A percentile compares a stretch with the other conserved stretches of the same genome.
Conservation (phyloP, 2,113 vertebrate species). For the Ageneiosus marmoratus region DNA sequence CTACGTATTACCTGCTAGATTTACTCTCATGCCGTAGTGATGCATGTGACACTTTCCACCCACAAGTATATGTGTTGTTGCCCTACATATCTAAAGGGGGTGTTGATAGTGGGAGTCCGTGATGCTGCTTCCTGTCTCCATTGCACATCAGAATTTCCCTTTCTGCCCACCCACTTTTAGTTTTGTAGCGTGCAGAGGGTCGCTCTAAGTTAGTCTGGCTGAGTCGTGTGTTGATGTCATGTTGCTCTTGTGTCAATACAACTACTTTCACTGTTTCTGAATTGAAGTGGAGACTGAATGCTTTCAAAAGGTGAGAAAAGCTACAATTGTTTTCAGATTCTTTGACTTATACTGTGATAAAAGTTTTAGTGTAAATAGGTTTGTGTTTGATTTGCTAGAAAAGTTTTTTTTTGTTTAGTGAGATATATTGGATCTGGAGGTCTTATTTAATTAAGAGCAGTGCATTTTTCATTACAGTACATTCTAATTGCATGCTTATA, state of each 20-base stretch:
- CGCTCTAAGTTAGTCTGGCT: conserved; percentile 38
- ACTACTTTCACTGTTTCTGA: conserved; percentile 28
- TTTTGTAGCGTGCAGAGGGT: conserved; percentile 44
- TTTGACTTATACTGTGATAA: neutral
- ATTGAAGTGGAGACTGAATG: neutral
- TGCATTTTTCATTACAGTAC: neutral
- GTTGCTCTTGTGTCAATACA: conserved; percentile 34
- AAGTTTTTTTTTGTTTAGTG: neutral
- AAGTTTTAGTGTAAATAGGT: neutral
- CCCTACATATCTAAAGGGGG: conserved; percentile 48
- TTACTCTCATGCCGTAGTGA: conserved; percentile 29
- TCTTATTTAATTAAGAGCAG: neutral
- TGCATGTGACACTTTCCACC: conserved; percentile 50
- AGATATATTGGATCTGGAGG: too few relatives aligned
- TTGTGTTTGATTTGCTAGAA: neutral
- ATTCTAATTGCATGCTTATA: neutral
- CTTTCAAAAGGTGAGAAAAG: conserved; percentile 45
- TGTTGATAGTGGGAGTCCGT: conserved; percentile 53
- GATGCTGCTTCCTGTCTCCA: conserved; percentile 61
- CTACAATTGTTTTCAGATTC: neutral
- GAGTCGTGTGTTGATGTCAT: conserved; percentile 31
- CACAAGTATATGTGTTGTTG: conserved; percentile 20
- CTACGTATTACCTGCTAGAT: neutral
- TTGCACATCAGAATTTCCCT: conserved; percentile 58
- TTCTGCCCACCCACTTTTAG: conserved; percentile 52